Base-by-base conservation (phyloP, 2,888 invertebrate species). In the Podotricha telesiphe region DNA sequence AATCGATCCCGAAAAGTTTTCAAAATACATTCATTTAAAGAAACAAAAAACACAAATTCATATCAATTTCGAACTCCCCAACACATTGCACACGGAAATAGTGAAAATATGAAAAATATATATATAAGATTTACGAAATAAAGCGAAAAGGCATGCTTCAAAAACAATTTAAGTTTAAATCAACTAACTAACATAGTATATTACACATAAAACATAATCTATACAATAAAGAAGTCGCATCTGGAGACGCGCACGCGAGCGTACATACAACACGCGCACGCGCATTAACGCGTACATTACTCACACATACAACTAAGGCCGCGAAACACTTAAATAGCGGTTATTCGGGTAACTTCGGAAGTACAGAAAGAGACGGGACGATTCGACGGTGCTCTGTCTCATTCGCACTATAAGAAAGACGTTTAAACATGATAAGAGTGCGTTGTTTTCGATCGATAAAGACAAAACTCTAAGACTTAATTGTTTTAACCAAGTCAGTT, bases 271-370 rank as follows among this genome's bases (percentile, higher is more conserved):
- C 8, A 10, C 8, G 22, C 8, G n/a, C 28, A 22, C 28, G 53
- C n/a, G 15, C 28, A 28, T 7, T 28, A 28, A 28, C 28, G 28
- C 6, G 28, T 28, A 28, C 28, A 28, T 28, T 4, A 63, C 68
- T n/a, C 64, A 72, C 68, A 67, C 61, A 40, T 47, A 67, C 61
- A 58, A 59, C 59, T 59, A 67, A 47, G 42, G 20, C 58, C 70
- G 72, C 72, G 37, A 42, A 70, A 74, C 28, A 28, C 71, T 67
- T 70, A 70, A 68, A 63, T 70, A 73, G 69, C 73, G 72, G 62
- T 53, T 42, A 47, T 45, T 69, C 61, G 69, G 72, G 72, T 72
- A 72, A 72, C 72, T 69, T 67, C 67, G 64, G 65, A 59, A 67
- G 58, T 58, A 67, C 62, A 69, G 50, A 56, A 48, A 64, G 69